phyloP scores from a whole-genome alignment of 2,888 invertebrate genomes.

The Augochlorella aurata region DNA sequence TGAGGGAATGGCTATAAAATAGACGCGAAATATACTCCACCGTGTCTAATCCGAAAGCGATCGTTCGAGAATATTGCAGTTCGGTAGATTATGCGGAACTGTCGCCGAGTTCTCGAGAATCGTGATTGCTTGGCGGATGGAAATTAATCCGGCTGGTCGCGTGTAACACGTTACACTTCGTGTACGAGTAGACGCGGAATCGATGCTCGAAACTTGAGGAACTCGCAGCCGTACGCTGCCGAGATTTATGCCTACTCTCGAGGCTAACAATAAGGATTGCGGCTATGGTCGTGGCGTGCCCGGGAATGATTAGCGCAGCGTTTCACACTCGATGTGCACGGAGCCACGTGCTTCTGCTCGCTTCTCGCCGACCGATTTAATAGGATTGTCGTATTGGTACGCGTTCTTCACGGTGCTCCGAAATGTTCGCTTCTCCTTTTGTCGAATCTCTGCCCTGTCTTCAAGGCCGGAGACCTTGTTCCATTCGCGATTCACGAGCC shows the following conservation, averaged over 20 bases:
- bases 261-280: conserved; percentile 3
- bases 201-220: conserved; percentile 50
- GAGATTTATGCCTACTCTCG: conserved; percentile 36
- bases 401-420: too few relatives aligned
- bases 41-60: too few relatives aligned
- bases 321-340: conserved; percentile 22
- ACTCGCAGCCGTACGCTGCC: conserved; percentile 23
- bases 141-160: conserved; percentile 51
- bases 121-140: conserved; percentile 3
- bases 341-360: not conserved
- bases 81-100: too few relatives aligned
- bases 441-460: not conserved
- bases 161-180: conserved; percentile 48
- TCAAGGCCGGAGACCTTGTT: not conserved
- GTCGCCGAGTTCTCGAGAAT: not conserved
- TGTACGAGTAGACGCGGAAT: conserved; percentile 34
- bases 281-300: conserved; percentile 29
- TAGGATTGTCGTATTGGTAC: too few relatives aligned
- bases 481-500: not conserved
- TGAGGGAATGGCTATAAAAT: too few relatives aligned
- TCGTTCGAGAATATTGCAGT: too few relatives aligned
- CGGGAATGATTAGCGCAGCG: conserved; percentile 36
- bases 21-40: too few relatives aligned
- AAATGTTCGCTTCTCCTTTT: not conserved
- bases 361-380: not conserved